phyloP scores from a whole-genome alignment of 2,797 vertebrate genomes.

The Arnoldichthys spilopterus region DNA sequence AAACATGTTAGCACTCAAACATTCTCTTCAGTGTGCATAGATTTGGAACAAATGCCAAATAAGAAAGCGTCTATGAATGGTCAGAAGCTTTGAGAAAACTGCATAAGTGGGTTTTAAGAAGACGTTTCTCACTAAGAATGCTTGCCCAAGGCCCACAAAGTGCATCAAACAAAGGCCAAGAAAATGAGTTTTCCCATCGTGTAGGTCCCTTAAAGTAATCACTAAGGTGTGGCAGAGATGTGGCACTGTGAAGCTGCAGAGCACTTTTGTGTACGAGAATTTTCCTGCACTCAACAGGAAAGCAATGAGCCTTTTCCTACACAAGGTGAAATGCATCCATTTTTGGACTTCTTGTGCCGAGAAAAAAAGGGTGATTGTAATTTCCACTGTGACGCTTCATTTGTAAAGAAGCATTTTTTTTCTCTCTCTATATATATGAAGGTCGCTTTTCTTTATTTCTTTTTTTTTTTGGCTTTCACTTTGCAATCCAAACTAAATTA shows the following conservation, averaged over 20 bases:
- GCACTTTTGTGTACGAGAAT: slow-evolving; percentile 57
- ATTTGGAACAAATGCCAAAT: too few relatives aligned
- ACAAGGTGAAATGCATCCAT: slow-evolving; percentile 63
- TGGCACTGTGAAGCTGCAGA: slow-evolving; percentile 6
- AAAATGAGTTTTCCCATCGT: neutral
- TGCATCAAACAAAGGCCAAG: too few relatives aligned
- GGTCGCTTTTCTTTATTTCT: neutral
- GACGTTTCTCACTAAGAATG: too few relatives aligned
- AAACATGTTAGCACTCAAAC: too few relatives aligned
- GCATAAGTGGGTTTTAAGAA: too few relatives aligned
- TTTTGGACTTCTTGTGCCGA: slow-evolving; percentile 67
- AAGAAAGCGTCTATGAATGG: too few relatives aligned
- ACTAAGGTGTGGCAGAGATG: neutral
- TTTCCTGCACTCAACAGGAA: slow-evolving; percentile 58
- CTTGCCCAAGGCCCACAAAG: too few relatives aligned
- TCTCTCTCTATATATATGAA: neutral
- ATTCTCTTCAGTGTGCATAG: too few relatives aligned
- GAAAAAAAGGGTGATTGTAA: slow-evolving; percentile 67
- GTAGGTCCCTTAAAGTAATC: neutral
- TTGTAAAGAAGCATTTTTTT: slow-evolving; percentile 28
- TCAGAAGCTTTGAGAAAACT: too few relatives aligned
- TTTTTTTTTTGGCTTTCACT: slow-evolving; percentile 40
- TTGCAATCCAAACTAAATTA: slow-evolving; percentile 33
- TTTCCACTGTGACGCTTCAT: slow-evolving; percentile 63
- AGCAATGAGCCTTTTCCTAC: slow-evolving; percentile 64